Conservation (phyloP, 2,888 invertebrate species). For the Hirtodrosophila cameraria region DNA sequence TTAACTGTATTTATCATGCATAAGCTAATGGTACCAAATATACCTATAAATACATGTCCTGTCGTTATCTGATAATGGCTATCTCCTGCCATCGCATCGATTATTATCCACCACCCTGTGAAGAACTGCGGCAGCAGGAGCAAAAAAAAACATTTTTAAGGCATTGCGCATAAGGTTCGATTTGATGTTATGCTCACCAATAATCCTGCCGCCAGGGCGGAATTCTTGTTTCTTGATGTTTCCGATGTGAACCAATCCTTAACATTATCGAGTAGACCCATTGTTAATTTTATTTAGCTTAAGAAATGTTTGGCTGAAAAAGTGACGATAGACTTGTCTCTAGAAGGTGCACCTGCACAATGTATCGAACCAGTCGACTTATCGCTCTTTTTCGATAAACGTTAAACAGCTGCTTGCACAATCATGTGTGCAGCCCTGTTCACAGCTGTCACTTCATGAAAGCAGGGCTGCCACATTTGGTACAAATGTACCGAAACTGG, state of each 20-base stretch:
- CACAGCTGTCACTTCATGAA: too few relatives aligned
- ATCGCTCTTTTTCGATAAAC: background rate
- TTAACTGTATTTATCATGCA: conserved; percentile 99
- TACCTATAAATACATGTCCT: conserved; percentile 95
- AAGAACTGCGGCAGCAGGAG: conserved; percentile 89
- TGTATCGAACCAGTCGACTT: conserved; percentile 1
- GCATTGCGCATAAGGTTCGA: conserved; percentile 10
- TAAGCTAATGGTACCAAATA: conserved; percentile 96
- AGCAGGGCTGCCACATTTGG: too few relatives aligned
- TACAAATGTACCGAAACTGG: too few relatives aligned
- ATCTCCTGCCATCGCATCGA: conserved; percentile 95
- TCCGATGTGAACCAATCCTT: conserved; percentile 94
- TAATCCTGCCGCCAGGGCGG: conserved; percentile 93
- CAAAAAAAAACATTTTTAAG: background rate
- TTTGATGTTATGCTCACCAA: conserved; percentile 87
- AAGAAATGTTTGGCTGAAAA: conserved; percentile 29
- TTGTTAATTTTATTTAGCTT: conserved; percentile 63
- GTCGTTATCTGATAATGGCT: conserved; percentile 88
- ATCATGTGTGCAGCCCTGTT: background rate
- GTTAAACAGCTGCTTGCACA: conserved; percentile 13
- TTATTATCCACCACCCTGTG: conserved; percentile 98
- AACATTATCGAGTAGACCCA: conserved; percentile 90
- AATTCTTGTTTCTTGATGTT: conserved; percentile 92
- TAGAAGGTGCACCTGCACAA: conserved; percentile 13
- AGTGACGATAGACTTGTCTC: conserved; percentile 19